Base-by-base conservation (phyloP, 2,888 invertebrate species). In the Volucella bombylans region DNA sequence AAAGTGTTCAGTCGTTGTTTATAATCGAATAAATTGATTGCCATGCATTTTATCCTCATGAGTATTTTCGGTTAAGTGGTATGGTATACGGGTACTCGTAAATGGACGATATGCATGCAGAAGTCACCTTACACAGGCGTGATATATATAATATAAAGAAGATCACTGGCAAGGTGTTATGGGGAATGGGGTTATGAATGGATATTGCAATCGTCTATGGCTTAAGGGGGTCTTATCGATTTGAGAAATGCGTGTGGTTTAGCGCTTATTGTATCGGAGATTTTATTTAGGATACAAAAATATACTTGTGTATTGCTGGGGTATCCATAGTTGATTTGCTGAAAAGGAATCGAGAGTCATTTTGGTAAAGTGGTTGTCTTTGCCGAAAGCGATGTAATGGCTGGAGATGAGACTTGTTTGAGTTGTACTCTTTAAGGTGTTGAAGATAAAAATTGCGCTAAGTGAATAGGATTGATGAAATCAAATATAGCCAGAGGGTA, bases 271-370 rank as follows among this genome's bases (percentile, higher is more conserved):
- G 57, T 79, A 71, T 71, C 23, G 72, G 54, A 72, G 72, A 79
- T 72, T 79, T 80, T 73, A 80, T 80, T 80, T 80, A 80, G 68
- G 79, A 79, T 59, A 72, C 61, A 71, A 79, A 18, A 18, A 18
- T 23, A 23, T 23, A n/a, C n/a, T n/a, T n/a, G n/a, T n/a, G n/a
- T n/a, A 31, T 31, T 4, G 31, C 31, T 65, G 72, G 79, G 72
- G 71, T 79, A 64, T 45, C 14, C 45, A 14, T 65, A 52, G 43
- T 65, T 65, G 71, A 72, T 41, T 10, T 3, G 61, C 65, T 72
- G 78, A 72, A 49, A 67, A 79, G 61, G 73, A 73, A 67, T 65
- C 69, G 18, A 57, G n/a, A 69, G 45, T 47, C 72, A 67, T 72
- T 69, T 57, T 47, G 6, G 67, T 61, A 41, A 73, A 79, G 59